Conservation (phyloP, 2,113 vertebrate species). For the Andinoacara biseriatus region DNA sequence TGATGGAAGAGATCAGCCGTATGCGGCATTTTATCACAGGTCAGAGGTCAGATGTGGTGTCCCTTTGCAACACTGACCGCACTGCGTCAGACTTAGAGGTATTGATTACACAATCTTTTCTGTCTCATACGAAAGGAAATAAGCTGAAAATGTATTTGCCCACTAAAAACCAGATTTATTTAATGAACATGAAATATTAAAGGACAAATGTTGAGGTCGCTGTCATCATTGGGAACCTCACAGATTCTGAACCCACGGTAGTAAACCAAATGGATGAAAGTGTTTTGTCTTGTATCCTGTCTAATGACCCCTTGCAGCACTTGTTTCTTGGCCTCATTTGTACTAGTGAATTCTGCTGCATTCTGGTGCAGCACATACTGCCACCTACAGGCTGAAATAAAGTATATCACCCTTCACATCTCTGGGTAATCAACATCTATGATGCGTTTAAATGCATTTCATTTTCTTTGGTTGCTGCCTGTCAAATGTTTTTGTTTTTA, state of each 20-base stretch:
- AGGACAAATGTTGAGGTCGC: neutral
- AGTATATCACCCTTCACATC: neutral
- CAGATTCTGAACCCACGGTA: conserved; percentile 1
- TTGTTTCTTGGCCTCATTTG: conserved; percentile 26
- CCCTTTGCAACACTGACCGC: conserved; percentile 72
- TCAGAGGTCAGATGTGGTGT: conserved; percentile 71
- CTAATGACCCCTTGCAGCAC: conserved; percentile 15
- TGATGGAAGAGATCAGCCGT: conserved; percentile 90
- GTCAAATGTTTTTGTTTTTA: conserved; percentile 2
- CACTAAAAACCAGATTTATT: conserved; percentile 5
- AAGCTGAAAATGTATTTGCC: neutral
- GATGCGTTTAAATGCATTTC: neutral
- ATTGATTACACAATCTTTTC: neutral
- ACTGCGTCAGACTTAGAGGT: conserved; percentile 89
- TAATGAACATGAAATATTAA: conserved; percentile 1
- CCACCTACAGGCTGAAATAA: conserved; percentile 58
- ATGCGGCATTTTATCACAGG: conserved; percentile 88
- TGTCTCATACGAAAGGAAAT: conserved; percentile 1
- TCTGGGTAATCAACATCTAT: neutral
- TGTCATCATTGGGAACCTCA: neutral
- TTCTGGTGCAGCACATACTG: conserved; percentile 23
- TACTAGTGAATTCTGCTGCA: neutral
- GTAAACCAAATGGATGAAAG: conserved; percentile 11
- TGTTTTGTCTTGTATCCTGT: neutral
- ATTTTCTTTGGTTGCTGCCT: neutral